Evolutionary conservation across 1,140 invertebrate species (phyloP), one percentile per base, ranked within the genome.

Genomic region (Apis dorsata): DNA sequence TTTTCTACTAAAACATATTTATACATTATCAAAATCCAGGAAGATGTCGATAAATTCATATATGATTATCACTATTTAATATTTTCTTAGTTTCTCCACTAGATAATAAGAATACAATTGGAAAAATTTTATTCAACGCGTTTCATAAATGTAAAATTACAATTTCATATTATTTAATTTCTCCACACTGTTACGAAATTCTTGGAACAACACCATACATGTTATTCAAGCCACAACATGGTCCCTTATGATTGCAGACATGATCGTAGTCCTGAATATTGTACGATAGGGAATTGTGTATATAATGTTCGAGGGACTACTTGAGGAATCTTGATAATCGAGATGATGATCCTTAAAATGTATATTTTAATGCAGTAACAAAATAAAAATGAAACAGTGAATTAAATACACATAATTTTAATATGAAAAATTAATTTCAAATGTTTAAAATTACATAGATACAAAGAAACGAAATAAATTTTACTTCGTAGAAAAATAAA

Each of bases 141-240:
- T 24, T 8, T 71, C 49, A 12, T 24, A 49, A n/a, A 74, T 44
- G 15, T 60, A 49, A n/a, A 21, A 60, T 74, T 34, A n/a, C 34
- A 55, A 60, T 60, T 75, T 17, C 44, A 28, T 51, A 34, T 62
- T 62, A 44, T 60, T 60, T 24, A 62, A 15, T 17, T 19, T 59
- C 62, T 62, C 34, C 19, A 62, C 59, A 60, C 17, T 17, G 73
- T 62, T 75, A 49, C 44, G 13, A n/a, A 62, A 28, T 75, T 75
- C 73, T 75, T 62, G 59, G 59, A 49, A n/a, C 44, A 49, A 51
- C 44, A 62, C 34, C 44, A 49, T 51, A 62, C 59, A 34, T 62
- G 28, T 62, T 62, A 59, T 72, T 28, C 24, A 75, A 44, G 59
- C 73, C 73, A 24, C 73, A 75, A 75, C 73, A 75, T 34, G 34